Base-by-base conservation (phyloP, 1,140 invertebrate genomes). In the Polyergus mexicanus region DNA sequence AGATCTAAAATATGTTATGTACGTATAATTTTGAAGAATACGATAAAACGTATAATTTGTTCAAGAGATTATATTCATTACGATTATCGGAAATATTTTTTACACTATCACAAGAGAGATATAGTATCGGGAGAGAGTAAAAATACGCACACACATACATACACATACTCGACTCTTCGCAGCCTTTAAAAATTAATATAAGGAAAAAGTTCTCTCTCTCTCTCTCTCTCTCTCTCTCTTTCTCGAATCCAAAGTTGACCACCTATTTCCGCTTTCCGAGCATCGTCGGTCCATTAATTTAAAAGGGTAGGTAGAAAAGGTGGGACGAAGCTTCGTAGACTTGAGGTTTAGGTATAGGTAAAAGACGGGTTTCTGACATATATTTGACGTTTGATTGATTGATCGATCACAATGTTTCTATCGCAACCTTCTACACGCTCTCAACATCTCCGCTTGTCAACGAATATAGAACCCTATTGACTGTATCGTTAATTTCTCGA, bases 351-450 rank as follows among this genome's bases (percentile, higher is more conserved):
- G 35, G n/a, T 74, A 32, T 63, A 22, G 35, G 11, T 74, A 25
- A 76, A 35, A 62, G 75, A 51, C 54, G 38, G 65, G 62, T 63
- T 60, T 11, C 63, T 68, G 89, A 90, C 88, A 62, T 88, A 86
- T 84, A 88, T 90, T 90, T 90, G 88, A 90, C 86, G 86, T 90
- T 90, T 90, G 88, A 90, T 86, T 88, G 88, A 90, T 90, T 71
- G 83, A 90, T 88, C 87, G 62, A 90, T 88, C 87, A 58, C 58
- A 22, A 13, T 44, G 47, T 74, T 47, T 38, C 66, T 41, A 81
- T 71, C 66, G 38, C 66, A 58, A 81, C 25, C 65, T 69, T 71
- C 54, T 41, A 47, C 58, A 71, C 51, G 51, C 65, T 38, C 41
- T 58, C 77, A 44, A 19, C 19, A 71, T 81, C 65, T n/a, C 22